Evolutionary conservation across 1,140 invertebrate species (phyloP), one percentile per base, ranked within the genome.

Genomic region (Megalonaias nervosa): DNA sequence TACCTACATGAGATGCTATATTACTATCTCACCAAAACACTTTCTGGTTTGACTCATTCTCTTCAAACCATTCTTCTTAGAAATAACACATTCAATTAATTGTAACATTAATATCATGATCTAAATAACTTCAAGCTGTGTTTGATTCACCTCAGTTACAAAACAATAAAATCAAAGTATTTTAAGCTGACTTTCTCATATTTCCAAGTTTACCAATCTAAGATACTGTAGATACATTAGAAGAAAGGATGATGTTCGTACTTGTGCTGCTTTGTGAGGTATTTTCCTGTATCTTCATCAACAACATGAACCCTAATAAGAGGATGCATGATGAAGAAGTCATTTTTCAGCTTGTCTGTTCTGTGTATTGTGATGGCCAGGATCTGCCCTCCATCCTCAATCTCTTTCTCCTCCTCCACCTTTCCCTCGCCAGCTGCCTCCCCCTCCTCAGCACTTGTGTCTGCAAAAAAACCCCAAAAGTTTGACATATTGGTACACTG

Each of bases 301-400:
- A 92, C 81, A 31, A 92, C 74, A 82, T 90, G 89, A n/a, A 92
- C 86, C 61, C 90, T 81, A 12, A 92, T 87, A 65, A 92, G 71
- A n/a, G 91, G 91, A 82, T 92, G 90, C 38, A 85, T 58, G 58
- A 92, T 89, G 66, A 85, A 81, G 80, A 90, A 88, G 82, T 91
- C 87, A 74, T 88, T 89, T 75, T 91, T 92, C 11, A 92, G 81
- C 79, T 89, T 90, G 75, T 91, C 90, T 64, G 90, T 90, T 23
- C 89, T 77, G 75, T 91, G 90, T 56, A 91, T 77, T 26, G 84
- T 88, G 15, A 90, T 74, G 12, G 84, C 85, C 14, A 89, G 70
- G 14, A 90, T 83, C 66, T 85, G 77, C 15, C 88, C 88, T 19
- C 83, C 80, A 77, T 90, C 89, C 59, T 86, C 81, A 12, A 84